Conservation (phyloP, 2,113 vertebrate genomes). For the Microcebus griseorufus region DNA sequence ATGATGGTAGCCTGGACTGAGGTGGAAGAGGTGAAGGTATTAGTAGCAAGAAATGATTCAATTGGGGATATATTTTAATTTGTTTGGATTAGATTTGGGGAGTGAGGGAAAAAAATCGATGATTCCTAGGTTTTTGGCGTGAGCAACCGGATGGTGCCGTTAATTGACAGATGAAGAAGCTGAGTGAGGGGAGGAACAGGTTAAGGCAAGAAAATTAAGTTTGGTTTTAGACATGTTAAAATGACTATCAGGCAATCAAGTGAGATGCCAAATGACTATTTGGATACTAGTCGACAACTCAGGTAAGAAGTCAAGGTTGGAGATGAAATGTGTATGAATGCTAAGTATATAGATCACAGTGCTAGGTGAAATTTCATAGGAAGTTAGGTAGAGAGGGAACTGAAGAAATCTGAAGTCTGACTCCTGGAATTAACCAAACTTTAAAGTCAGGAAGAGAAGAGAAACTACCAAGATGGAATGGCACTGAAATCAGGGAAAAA, state of each 20-base stretch:
- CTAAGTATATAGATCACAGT: not conserved
- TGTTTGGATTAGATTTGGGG: not conserved
- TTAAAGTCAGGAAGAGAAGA: not conserved
- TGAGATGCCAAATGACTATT: not conserved
- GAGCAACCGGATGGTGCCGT: not conserved
- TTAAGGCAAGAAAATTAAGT: constrained; percentile 18
- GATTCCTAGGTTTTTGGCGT: not conserved
- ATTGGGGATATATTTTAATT: not conserved
- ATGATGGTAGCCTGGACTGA: not conserved
- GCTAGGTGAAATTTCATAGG: not conserved
- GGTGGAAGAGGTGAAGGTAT: not conserved
- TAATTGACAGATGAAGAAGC: not conserved
- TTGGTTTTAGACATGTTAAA: not conserved
- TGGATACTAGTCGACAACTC: not conserved
- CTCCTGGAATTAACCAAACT: not conserved
- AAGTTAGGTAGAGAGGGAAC: not conserved
- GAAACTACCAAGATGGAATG: not conserved
- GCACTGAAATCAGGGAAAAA: not conserved
- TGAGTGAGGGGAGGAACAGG: not conserved
- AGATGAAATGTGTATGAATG: not conserved
- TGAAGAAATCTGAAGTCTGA: not conserved
- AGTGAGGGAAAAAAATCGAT: not conserved
- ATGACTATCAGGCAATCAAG: not conserved
- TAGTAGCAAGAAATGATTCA: not conserved
- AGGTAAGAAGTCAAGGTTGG: not conserved